Conservation (phyloP, 2,888 invertebrate species). For the Tetanocera ferruginea region DNA sequence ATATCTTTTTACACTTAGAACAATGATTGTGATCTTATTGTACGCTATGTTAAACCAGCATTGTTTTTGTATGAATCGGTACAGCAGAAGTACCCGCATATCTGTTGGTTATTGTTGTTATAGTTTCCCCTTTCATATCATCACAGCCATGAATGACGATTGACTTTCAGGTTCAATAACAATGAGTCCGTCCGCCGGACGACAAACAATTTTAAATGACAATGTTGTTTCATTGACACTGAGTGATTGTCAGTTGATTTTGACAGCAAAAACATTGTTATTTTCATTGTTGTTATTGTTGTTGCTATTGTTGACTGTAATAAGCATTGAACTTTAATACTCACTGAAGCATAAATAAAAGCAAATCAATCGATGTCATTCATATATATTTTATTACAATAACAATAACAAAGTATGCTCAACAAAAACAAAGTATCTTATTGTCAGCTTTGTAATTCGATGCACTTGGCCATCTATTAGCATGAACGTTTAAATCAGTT, state of each 20-base stretch:
- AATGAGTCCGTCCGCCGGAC: background rate
- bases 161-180: constrained; percentile 25
- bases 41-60: too few species aligned
- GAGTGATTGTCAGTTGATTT: background rate
- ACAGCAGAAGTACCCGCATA: too few species aligned
- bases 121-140: too few species aligned
- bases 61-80: too few species aligned
- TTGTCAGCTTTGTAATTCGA: background rate
- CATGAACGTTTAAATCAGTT: background rate
- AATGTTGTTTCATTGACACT: background rate
- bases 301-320: background rate
- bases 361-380: background rate
- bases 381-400: background rate
- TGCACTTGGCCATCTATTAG: background rate
- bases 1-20: too few species aligned
- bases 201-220: background rate
- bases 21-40: too few species aligned
- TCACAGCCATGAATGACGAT: background rate
- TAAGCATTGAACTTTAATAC: background rate
- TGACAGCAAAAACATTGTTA: constrained; percentile 2
- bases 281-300: background rate
- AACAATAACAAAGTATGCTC: background rate
- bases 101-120: too few species aligned
- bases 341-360: constrained; percentile 12
- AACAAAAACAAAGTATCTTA: too few species aligned